These are phyloP conservation scores for Lepidocolaptes lacrymiger DNA, from an alignment of 2,797 vertebrate species.

Conservation along the genomic window DNA sequence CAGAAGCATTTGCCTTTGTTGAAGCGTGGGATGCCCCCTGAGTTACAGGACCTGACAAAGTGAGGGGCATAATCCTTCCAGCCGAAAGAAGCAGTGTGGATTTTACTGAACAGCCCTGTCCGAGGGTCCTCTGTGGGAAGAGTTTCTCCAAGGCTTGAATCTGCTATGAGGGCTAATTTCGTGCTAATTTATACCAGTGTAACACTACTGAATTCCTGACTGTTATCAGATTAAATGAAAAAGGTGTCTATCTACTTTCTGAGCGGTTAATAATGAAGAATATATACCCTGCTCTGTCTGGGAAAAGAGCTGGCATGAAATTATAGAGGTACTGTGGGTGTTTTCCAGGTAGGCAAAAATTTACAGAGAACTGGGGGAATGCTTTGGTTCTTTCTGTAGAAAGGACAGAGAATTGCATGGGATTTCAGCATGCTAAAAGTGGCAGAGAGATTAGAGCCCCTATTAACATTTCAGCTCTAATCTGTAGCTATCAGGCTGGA, in stretches of 20 bases:
- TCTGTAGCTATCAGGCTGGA: not conserved
- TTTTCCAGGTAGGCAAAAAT: not conserved
- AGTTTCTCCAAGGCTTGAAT: not conserved
- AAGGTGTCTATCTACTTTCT: not conserved
- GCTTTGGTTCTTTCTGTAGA: not conserved
- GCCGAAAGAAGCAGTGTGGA: fast-evolving
- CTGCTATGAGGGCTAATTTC: not conserved
- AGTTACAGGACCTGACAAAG: not conserved
- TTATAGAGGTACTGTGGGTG: not conserved
- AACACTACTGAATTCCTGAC: not conserved
- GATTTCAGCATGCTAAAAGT: not conserved
- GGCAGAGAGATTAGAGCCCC: not conserved
- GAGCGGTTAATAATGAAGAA: not conserved
- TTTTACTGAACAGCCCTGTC: fast-evolving
- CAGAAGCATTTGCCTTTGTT: too few species aligned
- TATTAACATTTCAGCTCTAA: not conserved
- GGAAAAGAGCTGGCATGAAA: not conserved
- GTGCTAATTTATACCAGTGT: not conserved
- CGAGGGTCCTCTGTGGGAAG: not conserved
- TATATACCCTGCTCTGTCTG: not conserved
- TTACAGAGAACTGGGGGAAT: not conserved
- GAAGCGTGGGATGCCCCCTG: not conserved
- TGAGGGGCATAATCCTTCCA: not conserved
- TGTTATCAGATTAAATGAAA: not conserved
- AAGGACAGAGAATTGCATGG: not conserved